Percentiles rank a stretch among this genome's conserved stretches.
These are phyloP conservation scores for Phyllostomus hastatus DNA, from an alignment of 2,113 vertebrate species.

Conservation along the genomic window DNA sequence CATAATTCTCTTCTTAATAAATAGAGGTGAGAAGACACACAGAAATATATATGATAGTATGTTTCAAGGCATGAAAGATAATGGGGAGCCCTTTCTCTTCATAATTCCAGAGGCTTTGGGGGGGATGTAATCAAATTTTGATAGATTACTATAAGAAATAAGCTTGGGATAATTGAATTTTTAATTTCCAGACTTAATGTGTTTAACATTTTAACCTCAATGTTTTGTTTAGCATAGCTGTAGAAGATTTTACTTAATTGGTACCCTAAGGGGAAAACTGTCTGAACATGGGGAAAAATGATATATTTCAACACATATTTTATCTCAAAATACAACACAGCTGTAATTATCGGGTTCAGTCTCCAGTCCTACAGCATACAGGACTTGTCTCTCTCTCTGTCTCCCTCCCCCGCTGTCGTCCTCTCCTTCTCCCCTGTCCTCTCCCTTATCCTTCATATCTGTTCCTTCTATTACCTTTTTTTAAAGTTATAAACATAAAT, in stretches of 20 bases:
- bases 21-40: neutral
- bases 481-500: neutral
- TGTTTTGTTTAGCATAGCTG: conserved; percentile 51
- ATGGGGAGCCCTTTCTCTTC: neutral
- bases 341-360: neutral
- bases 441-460: neutral
- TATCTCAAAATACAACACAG: neutral
- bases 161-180: conserved; percentile 12
- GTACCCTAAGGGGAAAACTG: neutral
- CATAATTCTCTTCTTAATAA: neutral
- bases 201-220: conserved; percentile 22
- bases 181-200: conserved; percentile 39
- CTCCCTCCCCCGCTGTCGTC: neutral
- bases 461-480: neutral
- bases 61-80: neutral
- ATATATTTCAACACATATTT: conserved; percentile 22
- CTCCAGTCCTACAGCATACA: neutral
- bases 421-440: neutral
- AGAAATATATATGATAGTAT: neutral
- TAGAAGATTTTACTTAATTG: conserved; percentile 50
- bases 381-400: neutral
- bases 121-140: neutral
- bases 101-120: neutral
- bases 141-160: neutral
- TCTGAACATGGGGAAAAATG: neutral